Evolutionary conservation across 2,113 vertebrate species (phyloP).

Genomic region (Ancistrus triradiatus): DNA sequence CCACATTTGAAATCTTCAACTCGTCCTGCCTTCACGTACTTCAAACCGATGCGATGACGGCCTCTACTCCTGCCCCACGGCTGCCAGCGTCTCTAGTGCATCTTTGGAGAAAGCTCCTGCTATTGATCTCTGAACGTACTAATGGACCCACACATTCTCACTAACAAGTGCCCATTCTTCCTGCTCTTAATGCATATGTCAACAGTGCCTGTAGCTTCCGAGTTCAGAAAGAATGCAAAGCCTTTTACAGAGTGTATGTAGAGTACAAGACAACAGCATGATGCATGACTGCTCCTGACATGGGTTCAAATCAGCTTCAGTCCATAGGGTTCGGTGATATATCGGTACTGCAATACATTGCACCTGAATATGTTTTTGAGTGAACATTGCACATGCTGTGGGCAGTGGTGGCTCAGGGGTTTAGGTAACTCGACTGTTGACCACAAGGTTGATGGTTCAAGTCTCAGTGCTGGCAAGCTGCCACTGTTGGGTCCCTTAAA

Average conservation of each 20-base stretch:
- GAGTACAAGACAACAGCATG: neutral
- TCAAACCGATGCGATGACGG: neutral
- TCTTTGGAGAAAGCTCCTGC: neutral
- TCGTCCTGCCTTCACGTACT: slow-evolving; percentile 48
- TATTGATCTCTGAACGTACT: neutral
- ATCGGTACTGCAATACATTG: neutral
- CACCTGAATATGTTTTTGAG: no score
- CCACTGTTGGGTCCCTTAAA: no score
- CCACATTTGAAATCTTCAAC: slow-evolving; percentile 28
- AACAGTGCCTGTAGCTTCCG: no score
- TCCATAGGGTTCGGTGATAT: neutral
- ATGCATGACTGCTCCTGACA: neutral
- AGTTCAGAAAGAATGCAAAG: neutral
- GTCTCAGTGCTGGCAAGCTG: no score
- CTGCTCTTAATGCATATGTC: neutral
- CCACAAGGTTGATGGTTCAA: no score
- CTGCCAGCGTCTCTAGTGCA: slow-evolving; percentile 3
- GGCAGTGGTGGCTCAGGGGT: no score
- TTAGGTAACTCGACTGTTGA: no score
- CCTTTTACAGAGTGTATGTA: neutral
- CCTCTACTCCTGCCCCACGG: neutral
- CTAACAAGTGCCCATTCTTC: neutral
- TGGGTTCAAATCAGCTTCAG: neutral
- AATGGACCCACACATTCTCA: neutral
- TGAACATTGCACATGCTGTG: no score